Percentiles rank a stretch among this genome's conserved stretches.
These are phyloP conservation scores for Sebastes vulpes DNA, from an alignment of 2,797 vertebrate species.

Conservation along the genomic window DNA sequence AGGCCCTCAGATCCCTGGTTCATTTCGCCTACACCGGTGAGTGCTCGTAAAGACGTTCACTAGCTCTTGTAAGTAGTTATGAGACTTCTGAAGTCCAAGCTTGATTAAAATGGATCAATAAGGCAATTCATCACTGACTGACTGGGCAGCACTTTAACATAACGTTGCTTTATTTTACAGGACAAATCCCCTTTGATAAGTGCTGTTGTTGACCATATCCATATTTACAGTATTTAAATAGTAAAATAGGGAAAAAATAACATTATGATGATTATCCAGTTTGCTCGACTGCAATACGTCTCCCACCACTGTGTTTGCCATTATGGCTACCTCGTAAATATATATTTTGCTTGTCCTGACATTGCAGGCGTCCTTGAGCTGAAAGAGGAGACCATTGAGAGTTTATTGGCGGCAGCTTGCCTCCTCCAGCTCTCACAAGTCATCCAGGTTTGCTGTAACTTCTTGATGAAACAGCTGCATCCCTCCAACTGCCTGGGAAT, in stretches of 20 bases:
- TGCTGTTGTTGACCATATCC: not conserved
- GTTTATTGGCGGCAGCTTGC: conserved; percentile 95
- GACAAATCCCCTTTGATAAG: conserved; percentile 18
- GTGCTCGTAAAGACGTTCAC: conserved; percentile 76
- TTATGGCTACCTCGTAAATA: conserved; percentile 2
- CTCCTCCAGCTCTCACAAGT: conserved; percentile 98
- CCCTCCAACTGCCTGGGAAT: conserved; percentile 99
- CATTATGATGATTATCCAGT: not conserved
- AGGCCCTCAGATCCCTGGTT: conserved; percentile 93
- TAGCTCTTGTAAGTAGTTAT: conserved; percentile 57
- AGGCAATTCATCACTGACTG: conserved; percentile 31
- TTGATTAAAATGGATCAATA: conserved; percentile 73
- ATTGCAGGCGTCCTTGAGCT: conserved; percentile 92
- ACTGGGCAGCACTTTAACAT: conserved; percentile 6
- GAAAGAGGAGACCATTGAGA: conserved; percentile 98
- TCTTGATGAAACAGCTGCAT: conserved; percentile 98
- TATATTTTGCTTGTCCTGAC: conserved; percentile 49
- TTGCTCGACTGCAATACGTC: not conserved
- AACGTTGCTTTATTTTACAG: conserved; percentile 17
- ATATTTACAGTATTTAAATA: not conserved
- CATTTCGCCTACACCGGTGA: conserved; percentile 97
- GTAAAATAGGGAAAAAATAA: not conserved
- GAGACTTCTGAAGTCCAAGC: conserved; percentile 43
- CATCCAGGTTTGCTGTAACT: conserved; percentile 97
- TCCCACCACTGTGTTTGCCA: not conserved